phyloP scores from a whole-genome alignment of 2,113 vertebrate genomes.

The Thalassoma bifasciatum region DNA sequence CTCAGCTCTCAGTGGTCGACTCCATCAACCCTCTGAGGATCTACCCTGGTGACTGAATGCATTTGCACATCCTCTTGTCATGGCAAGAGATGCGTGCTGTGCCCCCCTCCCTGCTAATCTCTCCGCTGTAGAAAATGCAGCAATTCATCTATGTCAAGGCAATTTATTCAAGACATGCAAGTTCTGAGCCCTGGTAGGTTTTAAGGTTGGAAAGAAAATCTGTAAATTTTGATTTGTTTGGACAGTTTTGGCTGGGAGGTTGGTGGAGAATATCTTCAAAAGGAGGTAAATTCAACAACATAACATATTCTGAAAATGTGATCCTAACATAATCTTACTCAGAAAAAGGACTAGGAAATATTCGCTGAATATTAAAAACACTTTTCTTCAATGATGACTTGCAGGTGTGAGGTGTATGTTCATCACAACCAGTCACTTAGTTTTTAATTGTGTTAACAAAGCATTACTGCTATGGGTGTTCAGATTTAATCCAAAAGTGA shows the following conservation, averaged over 20 bases:
- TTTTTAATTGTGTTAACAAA: no score
- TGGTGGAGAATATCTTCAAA: background rate
- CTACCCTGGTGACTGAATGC: background rate
- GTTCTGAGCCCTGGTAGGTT: background rate
- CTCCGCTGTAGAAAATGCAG: background rate
- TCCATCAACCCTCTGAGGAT: conserved; percentile 10
- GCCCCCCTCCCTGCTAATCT: conserved; percentile 2
- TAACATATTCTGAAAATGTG: background rate
- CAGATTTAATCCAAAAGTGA: no score
- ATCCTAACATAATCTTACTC: background rate
- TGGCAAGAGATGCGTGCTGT: conserved; percentile 6
- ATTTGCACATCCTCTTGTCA: conserved; percentile 6
- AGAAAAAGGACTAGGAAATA: background rate
- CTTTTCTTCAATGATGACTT: no score
- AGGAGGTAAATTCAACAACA: background rate
- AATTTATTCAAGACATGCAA: background rate
- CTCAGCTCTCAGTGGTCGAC: conserved; percentile 5
- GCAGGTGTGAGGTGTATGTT: no score
- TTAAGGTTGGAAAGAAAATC: background rate
- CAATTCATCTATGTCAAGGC: conserved; percentile 9
- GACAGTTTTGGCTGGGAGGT: background rate
- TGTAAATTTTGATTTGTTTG: background rate
- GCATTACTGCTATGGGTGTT: no score
- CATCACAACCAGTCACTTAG: no score
- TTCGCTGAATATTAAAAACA: conserved; percentile 7